Evolutionary conservation across 2,888 invertebrate genomes (phyloP).

Genomic region (Campoletis raptor): DNA sequence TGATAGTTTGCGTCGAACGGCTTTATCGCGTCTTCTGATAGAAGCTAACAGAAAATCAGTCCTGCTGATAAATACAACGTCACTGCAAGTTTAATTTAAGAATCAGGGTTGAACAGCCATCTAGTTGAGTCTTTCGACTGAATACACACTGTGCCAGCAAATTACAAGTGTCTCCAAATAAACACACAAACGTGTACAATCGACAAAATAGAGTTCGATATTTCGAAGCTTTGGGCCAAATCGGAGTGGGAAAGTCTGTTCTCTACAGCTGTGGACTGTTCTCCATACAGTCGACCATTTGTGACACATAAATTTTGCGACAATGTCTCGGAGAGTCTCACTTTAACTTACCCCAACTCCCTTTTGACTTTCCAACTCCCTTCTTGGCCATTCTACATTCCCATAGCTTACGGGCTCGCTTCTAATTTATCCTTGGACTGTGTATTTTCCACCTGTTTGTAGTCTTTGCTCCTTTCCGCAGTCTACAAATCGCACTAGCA

Average conservation of each 20-base stretch:
- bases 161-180: neutral
- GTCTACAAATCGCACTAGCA: neutral
- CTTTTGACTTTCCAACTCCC: constrained; percentile 19
- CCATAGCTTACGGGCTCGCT: neutral
- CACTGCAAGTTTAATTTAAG: neutral
- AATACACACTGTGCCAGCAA: constrained; percentile 1
- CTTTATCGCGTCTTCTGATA: neutral
- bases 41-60: neutral
- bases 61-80: neutral
- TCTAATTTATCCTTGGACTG: constrained; percentile 44
- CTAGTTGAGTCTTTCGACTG: neutral
- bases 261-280: constrained; percentile 32
- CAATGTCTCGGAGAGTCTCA: constrained; percentile 21
- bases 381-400: constrained; percentile 26
- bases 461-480: constrained; percentile 41
- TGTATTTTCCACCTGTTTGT: constrained; percentile 20
- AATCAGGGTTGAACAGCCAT: neutral
- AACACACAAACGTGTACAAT: neutral
- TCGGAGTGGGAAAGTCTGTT: constrained; percentile 1
- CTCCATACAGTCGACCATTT: constrained; percentile 31
- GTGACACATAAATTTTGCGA: constrained; percentile 48
- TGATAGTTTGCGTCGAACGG: too few relatives aligned
- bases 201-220: constrained; percentile 4
- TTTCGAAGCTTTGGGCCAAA: neutral
- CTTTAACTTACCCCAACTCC: constrained; percentile 3